These are phyloP conservation scores for Petrocephalus zakoni DNA, from an alignment of 2,113 vertebrate species.

Conservation along the genomic window DNA sequence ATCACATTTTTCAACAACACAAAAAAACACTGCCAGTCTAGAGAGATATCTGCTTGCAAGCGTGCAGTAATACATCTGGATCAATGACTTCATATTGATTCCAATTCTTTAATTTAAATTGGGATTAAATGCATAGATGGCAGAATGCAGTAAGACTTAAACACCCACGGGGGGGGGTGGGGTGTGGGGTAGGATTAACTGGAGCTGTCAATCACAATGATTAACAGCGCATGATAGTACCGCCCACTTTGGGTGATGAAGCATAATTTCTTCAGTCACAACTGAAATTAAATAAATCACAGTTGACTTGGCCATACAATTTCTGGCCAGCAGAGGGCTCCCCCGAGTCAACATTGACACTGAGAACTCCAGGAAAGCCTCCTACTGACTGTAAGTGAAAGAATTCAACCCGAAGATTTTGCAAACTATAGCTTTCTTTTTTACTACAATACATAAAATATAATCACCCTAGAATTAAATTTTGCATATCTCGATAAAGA, in stretches of 20 bases:
- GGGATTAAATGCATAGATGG: not conserved
- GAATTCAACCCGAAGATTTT: not conserved
- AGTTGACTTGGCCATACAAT: not conserved
- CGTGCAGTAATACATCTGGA: not conserved
- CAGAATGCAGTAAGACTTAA: not conserved
- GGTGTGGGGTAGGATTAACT: too few species aligned
- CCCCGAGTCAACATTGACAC: not conserved
- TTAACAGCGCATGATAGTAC: not conserved
- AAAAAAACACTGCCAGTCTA: not conserved
- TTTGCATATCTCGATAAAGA: not conserved
- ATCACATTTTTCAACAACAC: not conserved
- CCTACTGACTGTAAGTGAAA: not conserved
- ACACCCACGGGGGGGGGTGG: not conserved
- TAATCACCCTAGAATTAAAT: not conserved
- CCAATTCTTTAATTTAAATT: not conserved
- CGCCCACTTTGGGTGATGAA: not conserved
- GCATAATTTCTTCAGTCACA: not conserved
- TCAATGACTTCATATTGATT: not conserved
- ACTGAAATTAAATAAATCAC: not conserved
- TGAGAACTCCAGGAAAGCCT: not conserved
- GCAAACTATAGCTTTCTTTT: not conserved
- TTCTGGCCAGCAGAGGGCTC: slow-evolving; percentile 34
- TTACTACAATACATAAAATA: not conserved
- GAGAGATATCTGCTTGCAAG: not conserved
- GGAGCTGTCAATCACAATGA: not conserved